Conservation (phyloP, 2,113 vertebrate species). For the Toxotes chatareus region DNA sequence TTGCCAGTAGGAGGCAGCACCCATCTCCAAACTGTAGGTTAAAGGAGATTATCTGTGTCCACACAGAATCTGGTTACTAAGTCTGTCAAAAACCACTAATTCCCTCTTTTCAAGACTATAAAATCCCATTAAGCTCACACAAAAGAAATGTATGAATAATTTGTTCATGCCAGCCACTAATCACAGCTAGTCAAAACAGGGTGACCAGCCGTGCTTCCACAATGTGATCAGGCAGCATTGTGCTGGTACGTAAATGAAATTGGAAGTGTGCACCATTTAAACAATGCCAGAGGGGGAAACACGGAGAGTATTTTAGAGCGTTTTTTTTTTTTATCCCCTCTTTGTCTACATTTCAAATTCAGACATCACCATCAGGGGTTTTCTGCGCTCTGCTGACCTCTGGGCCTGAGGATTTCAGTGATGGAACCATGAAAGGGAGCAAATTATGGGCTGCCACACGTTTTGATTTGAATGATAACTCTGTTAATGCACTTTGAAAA, state of each 20-base stretch:
- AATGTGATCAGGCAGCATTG: not conserved
- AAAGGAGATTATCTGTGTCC: not conserved
- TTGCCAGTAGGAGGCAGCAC: conserved; percentile 66
- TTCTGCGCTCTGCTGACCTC: conserved; percentile 32
- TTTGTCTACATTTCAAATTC: conserved; percentile 24
- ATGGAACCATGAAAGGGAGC: conserved; percentile 25
- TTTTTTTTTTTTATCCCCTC: not conserved
- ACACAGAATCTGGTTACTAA: conserved; percentile 13
- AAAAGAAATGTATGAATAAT: conserved; percentile 13
- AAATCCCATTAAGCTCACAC: conserved; percentile 45
- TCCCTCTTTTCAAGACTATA: conserved; percentile 26
- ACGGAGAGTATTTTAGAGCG: not conserved
- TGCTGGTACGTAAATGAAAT: not conserved
- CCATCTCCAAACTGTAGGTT: not conserved
- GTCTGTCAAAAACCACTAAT: conserved; percentile 24
- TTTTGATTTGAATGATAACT: conserved; percentile 44
- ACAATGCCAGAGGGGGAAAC: not conserved
- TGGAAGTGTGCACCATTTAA: not conserved
- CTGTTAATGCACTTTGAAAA: conserved; percentile 12
- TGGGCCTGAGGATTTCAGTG: conserved; percentile 4
- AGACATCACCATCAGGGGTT: not conserved
- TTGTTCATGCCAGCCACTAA: not conserved
- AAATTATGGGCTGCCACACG: conserved; percentile 10
- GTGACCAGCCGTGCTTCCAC: not conserved
- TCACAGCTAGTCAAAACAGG: not conserved